Evolutionary conservation across 2,888 invertebrate species (phyloP).

Genomic region (Micoletzkya japonica): DNA sequence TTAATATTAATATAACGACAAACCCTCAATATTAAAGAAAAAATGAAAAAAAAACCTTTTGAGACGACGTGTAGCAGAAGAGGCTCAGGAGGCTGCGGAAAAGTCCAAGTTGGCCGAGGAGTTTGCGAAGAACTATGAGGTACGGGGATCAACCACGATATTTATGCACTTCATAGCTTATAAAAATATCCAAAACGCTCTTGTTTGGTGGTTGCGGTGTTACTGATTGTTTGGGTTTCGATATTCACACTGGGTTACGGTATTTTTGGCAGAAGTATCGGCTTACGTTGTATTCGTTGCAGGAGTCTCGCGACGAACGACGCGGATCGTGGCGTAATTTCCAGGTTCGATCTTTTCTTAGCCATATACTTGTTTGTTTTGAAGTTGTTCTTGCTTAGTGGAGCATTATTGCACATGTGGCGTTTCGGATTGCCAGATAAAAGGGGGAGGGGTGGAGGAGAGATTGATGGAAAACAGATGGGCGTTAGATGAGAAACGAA

Average conservation of each 20-base stretch:
- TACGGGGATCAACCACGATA: conserved; percentile 60
- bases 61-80: conserved; percentile 78
- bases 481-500: too few relatives aligned
- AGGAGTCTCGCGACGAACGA: conserved; percentile 61
- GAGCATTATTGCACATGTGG: too few relatives aligned
- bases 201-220: too few relatives aligned
- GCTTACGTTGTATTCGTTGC: conserved; percentile 12
- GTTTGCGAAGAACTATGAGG: conserved; percentile 98
- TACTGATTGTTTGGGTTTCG: not conserved
- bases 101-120: conserved; percentile 86
- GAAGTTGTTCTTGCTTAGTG: too few relatives aligned
- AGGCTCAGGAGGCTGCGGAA: conserved; percentile 89
- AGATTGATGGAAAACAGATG: too few relatives aligned
- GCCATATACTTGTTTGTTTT: not conserved
- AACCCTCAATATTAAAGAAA: too few relatives aligned
- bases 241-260: not conserved
- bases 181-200: too few relatives aligned
- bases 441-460: too few relatives aligned
- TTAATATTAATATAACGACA: too few relatives aligned
- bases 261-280: not conserved
- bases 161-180: too few relatives aligned
- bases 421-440: too few relatives aligned
- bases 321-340: conserved; percentile 62
- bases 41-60: conserved; percentile 21
- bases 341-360: conserved; percentile 20